phyloP scores from a whole-genome alignment of 2,113 vertebrate genomes.

The Eulemur rufifrons region DNA sequence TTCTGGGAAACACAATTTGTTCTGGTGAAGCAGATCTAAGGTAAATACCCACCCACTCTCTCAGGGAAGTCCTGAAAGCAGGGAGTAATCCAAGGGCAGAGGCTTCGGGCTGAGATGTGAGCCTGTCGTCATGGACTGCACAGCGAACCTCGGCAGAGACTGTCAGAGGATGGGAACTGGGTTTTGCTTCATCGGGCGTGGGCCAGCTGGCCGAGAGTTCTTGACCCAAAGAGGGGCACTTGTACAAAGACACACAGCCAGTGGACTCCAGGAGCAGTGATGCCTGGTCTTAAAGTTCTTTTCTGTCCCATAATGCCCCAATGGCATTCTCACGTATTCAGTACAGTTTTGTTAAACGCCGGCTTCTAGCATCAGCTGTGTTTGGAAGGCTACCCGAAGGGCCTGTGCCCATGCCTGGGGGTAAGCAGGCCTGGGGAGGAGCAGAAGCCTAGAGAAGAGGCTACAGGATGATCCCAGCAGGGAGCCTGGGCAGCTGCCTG shows the following conservation, averaged over 20 bases:
- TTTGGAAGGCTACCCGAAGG: background rate
- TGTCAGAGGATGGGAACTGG: no score
- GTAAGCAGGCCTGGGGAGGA: background rate
- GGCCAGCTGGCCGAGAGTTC: background rate
- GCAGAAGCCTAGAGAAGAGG: background rate
- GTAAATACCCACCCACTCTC: background rate
- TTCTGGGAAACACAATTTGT: background rate
- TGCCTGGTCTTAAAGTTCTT: background rate
- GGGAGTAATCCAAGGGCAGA: background rate
- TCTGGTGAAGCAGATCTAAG: background rate
- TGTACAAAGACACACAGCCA: background rate
- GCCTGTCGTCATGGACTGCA: accelerated
- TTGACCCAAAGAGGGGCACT: background rate
- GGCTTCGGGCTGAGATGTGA: background rate
- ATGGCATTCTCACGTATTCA: background rate
- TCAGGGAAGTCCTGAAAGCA: background rate
- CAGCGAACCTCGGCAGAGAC: background rate
- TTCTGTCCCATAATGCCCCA: no score
- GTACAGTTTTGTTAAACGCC: background rate
- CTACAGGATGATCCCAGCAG: background rate
- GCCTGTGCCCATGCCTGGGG: background rate
- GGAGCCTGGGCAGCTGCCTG: background rate
- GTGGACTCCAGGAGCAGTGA: background rate
- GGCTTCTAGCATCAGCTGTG: background rate
- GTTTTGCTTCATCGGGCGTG: background rate